Conservation (phyloP, 2,797 vertebrate species). For the Danio tinwini region DNA sequence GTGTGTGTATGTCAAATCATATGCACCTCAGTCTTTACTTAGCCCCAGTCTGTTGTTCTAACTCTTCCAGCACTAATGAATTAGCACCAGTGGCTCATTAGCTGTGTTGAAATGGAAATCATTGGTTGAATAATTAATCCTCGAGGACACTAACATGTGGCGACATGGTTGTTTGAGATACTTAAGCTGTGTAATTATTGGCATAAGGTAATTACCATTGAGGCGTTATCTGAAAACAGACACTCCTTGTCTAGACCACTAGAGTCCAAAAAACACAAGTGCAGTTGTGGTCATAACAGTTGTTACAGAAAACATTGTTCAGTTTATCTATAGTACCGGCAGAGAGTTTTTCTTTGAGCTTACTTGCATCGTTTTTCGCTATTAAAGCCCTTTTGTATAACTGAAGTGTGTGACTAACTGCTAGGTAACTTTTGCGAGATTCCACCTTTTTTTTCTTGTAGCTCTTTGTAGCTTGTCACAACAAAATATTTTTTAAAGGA, state of each 20-base stretch:
- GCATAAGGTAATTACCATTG: constrained; percentile 41
- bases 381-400: not conserved
- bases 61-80: constrained; percentile 41
- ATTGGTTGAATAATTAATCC: constrained; percentile 54
- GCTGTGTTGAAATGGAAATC: constrained; percentile 51
- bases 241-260: constrained; percentile 21
- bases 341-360: not conserved
- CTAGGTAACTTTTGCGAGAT: not conserved
- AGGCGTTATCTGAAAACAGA: constrained; percentile 33
- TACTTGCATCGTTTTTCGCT: not conserved
- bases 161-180: constrained; percentile 35
- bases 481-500: constrained; percentile 18
- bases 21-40: constrained; percentile 20
- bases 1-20: not conserved
- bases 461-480: not conserved
- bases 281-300: not conserved
- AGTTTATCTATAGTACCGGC: not conserved
- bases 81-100: constrained; percentile 46
- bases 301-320: not conserved
- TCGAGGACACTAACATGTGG: constrained; percentile 39
- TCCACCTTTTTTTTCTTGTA: not conserved
- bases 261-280: constrained; percentile 5
- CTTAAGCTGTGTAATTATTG: constrained; percentile 51
- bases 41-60: constrained; percentile 8
- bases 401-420: not conserved